Percentiles rank a stretch among this genome's conserved stretches.
These are phyloP conservation scores for Cebidichthys violaceus DNA, from an alignment of 2,113 vertebrate species.

Conservation along the genomic window DNA sequence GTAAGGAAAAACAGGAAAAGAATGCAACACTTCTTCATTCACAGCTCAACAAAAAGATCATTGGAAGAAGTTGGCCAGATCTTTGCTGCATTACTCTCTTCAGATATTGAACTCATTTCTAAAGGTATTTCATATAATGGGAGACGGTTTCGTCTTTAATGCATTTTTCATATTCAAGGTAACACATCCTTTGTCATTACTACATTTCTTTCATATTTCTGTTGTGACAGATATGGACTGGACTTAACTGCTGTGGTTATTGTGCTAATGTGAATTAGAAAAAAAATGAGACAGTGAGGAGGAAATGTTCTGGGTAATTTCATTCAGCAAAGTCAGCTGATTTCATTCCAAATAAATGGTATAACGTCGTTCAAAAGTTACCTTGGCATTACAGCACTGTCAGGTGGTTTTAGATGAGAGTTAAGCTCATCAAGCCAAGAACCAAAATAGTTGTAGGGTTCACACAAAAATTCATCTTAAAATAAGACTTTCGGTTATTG, in stretches of 20 bases:
- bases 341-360: constrained; percentile 44
- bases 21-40: constrained; percentile 35
- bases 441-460: not conserved
- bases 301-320: constrained; percentile 64
- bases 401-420: constrained; percentile 41
- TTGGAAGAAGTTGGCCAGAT: constrained; percentile 25
- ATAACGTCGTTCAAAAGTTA: constrained; percentile 21
- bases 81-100: not conserved
- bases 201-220: constrained; percentile 7
- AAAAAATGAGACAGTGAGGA: constrained; percentile 19
- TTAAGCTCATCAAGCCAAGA: constrained; percentile 5
- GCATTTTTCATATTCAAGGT: not conserved
- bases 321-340: constrained; percentile 48
- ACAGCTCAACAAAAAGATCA: constrained; percentile 50
- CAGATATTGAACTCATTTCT: not conserved
- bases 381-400: constrained; percentile 6
- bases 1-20: constrained; percentile 54
- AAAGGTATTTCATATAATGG: not conserved
- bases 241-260: not conserved
- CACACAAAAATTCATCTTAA: not conserved
- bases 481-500: not conserved
- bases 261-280: not conserved
- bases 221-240: not conserved
- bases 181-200: not conserved
- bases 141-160: not conserved